Base-by-base conservation (phyloP, 2,888 invertebrate genomes). In the Agrochola lota region DNA sequence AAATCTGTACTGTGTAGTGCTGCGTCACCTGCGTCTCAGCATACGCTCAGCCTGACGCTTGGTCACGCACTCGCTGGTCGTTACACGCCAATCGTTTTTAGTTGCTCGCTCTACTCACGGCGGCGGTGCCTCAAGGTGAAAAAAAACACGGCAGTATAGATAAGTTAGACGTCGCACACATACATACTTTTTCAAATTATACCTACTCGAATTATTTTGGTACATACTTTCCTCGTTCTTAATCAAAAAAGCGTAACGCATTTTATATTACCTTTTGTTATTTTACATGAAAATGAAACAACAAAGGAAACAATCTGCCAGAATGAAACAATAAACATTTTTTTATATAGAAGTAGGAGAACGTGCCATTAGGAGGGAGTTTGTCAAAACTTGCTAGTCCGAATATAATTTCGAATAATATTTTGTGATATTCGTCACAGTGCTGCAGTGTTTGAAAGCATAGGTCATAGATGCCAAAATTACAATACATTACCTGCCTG, bases 291-390 rank as follows among this genome's bases (percentile, higher is more conserved):
- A 71, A 83, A 83, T 71, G 62, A 63, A 60, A 79, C 74, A 70
- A 84, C 74, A 84, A 84, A 78, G 72, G 62, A 77, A 78, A 70
- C 64, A 84, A 81, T 78, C 62, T 81, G 35, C 75, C 63, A 60
- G 80, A 72, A 15, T 59, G 72, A 77, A 78, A 77, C 71, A 76
- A 71, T 71, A 79, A 78, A 81, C 55, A 59, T 79, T 75, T 77
- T 76, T 71, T 76, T 71, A 68, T 80, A 77, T 75, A 59, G 72
- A 83, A 55, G 15, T 52, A 66, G 17, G 40, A 40, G 26, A 59
- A 35, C 59, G 46, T 69, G 35, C 64, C 60, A 59, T 26, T 69
- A 66, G n/a, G 43, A 77, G 55, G 12, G n/a, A 69, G 35, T 60
- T 60, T 52, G 40, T 15, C 35, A 73, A 43, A 43, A 64, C 23